These are phyloP conservation scores for Geococcyx californianus DNA, from an alignment of 2,113 vertebrate genomes.

Conservation along the genomic window DNA sequence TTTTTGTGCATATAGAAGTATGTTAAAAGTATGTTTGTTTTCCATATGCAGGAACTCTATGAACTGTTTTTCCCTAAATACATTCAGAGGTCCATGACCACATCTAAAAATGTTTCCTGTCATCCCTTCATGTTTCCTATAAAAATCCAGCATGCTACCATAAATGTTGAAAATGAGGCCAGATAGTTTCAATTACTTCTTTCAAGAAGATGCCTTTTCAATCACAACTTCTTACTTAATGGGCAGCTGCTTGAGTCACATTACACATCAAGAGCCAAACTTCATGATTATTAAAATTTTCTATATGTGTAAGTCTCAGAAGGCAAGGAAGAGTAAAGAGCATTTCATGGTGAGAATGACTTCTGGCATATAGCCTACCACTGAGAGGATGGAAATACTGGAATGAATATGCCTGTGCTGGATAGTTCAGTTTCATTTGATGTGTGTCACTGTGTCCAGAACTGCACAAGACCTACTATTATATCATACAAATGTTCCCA, in stretches of 20 bases:
- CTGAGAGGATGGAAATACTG: not conserved
- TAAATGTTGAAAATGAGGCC: conserved; percentile 45
- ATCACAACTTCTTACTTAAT: conserved; percentile 17
- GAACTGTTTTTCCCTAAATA: not conserved
- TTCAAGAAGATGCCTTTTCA: conserved; percentile 61
- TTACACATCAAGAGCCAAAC: conserved; percentile 7
- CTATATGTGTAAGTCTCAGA: not conserved
- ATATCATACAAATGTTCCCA: not conserved
- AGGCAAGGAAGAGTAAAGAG: conserved; percentile 1
- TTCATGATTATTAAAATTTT: conserved; percentile 17
- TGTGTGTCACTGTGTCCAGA: not conserved
- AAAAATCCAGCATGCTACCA: conserved; percentile 15
- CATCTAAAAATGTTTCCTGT: conserved; percentile 38
- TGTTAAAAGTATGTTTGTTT: not conserved
- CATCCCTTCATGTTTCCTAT: conserved; percentile 22
- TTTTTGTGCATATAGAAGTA: not conserved
- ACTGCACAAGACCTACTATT: not conserved
- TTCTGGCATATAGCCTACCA: not conserved
- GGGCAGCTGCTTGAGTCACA: conserved; percentile 8
- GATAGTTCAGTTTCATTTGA: not conserved
- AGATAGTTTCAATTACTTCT: conserved; percentile 54
- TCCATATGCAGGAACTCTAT: not conserved
- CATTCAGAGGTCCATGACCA: not conserved
- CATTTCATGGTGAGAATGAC: not conserved
- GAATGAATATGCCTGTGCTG: not conserved